A percentile compares a stretch with the other conserved stretches of the same genome.
phyloP scores from a whole-genome alignment of 1,140 invertebrate species.

The Aphidius ervi region DNA sequence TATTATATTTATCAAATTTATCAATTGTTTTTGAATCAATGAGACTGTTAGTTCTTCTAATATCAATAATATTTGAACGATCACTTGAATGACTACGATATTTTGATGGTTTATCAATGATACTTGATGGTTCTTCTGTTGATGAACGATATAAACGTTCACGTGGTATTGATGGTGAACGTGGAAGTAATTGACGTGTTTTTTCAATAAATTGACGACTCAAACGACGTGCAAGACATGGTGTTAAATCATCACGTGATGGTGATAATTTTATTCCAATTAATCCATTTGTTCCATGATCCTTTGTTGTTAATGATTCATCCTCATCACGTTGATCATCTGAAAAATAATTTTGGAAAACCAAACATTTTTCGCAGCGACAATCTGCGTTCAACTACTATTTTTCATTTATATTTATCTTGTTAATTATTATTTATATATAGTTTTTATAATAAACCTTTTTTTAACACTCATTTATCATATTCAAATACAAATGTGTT shows the following conservation, averaged over 20 bases:
- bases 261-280: conserved; percentile 26
- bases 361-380: conserved; percentile 26
- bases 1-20: conserved; percentile 23
- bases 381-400: conserved; percentile 1
- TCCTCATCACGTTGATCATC: conserved; percentile 32
- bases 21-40: conserved; percentile 28
- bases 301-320: conserved; percentile 24
- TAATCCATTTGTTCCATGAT: conserved; percentile 12
- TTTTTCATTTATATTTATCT: conserved; percentile 17
- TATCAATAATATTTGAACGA: conserved; percentile 26
- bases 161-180: conserved; percentile 37
- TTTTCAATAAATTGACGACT: conserved; percentile 48
- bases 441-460: conserved; percentile 5
- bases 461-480: neutral
- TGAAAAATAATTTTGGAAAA: conserved; percentile 37
- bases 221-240: conserved; percentile 44
- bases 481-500: conserved; percentile 5
- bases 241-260: conserved; percentile 38
- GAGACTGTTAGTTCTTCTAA: conserved; percentile 37
- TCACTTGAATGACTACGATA: conserved; percentile 28
- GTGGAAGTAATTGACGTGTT: conserved; percentile 40
- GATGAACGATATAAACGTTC: conserved; percentile 33
- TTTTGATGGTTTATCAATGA: conserved; percentile 20
- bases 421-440: conserved; percentile 1
- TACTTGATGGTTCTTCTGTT: conserved; percentile 23